Evolutionary conservation across 2,797 vertebrate genomes (phyloP), one percentile per base, ranked within the genome.

Genomic region (Smutsia temminckii): DNA sequence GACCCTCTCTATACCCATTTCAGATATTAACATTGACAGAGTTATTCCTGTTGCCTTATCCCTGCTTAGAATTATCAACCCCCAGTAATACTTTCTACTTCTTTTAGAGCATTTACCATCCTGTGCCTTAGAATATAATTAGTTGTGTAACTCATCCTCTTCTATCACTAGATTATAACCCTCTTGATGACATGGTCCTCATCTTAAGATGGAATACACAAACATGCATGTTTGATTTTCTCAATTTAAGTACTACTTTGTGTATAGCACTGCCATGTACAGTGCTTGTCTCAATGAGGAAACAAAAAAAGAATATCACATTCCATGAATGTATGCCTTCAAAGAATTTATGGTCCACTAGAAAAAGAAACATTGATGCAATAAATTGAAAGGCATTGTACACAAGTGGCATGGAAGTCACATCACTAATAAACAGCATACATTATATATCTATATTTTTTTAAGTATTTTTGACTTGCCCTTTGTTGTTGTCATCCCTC

Each of bases 281-380:
- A 46, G 27, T 71, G 46, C 46, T 89, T 51, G 4, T 94, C 18
- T 93, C 84, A 89, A 0, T 81, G 25, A 92, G n/a, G 49, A 89
- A 95, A 79, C 83, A 51, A 89, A 81, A 95, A 93, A 40, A 74
- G 18, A 96, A n/a, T 71, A 68, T 66, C 5, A 59, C 66, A 29
- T 95, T 89, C 34, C 20, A 25, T 42, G 61, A 93, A 11, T 77
- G 29, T 83, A 80, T 74, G 34, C 4, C 34, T 86, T 94, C 37
- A 95, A 80, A 91, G 8, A 95, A 61, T 86, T 81, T 85, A 51
- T 89, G 77, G 63, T 81, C 25, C 93, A 23, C 25, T 80, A 51
- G 46, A 34, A 29, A 78, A 55, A 46, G 90, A 63, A n/a, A 80
- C 18, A 27, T 21, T 53, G 37, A 46, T 91, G 3, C 29, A 32